These are phyloP conservation scores for Karalla daura DNA, from an alignment of 2,797 vertebrate species.

Conservation along the genomic window DNA sequence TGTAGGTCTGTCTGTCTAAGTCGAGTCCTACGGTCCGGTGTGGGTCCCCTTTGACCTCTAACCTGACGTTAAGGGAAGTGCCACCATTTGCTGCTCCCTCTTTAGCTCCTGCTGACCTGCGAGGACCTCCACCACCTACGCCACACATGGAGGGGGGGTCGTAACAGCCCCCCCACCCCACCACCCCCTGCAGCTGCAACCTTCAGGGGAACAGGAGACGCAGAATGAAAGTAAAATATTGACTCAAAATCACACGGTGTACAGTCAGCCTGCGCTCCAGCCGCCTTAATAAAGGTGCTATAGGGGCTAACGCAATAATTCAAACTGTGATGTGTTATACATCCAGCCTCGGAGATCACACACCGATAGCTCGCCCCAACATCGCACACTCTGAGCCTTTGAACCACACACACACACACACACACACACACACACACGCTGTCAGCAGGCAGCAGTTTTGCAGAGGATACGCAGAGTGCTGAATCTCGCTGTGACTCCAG, in stretches of 20 bases:
- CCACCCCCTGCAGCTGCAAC: constrained; percentile 3
- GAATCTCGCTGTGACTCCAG: constrained; percentile 82
- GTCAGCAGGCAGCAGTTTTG: constrained; percentile 61
- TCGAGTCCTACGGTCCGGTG: constrained; percentile 11
- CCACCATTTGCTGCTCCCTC: constrained; percentile 69
- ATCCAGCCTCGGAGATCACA: constrained; percentile 51
- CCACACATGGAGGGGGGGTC: constrained; percentile 52
- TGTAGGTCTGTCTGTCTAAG: constrained; percentile 51
- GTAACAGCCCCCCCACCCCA: no score
- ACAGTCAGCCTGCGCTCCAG: neutral
- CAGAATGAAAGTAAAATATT: neutral
- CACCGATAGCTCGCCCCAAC: constrained; percentile 57
- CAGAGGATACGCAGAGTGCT: constrained; percentile 66
- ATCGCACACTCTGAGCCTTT: constrained; percentile 50
- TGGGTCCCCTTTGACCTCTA: constrained; percentile 61
- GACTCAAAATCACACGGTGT: neutral
- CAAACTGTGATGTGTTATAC: constrained; percentile 57
- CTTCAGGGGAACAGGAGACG: neutral
- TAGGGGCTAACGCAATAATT: constrained; percentile 42
- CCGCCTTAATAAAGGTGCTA: constrained; percentile 21
- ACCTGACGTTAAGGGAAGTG: constrained; percentile 52
- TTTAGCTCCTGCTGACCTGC: constrained; percentile 56
- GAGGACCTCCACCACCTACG: constrained; percentile 34
- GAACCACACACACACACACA: constrained; percentile 50
- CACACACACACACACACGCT: constrained; percentile 34